phyloP scores from a whole-genome alignment of 2,797 vertebrate species.

The Phoebastria nigripes region DNA sequence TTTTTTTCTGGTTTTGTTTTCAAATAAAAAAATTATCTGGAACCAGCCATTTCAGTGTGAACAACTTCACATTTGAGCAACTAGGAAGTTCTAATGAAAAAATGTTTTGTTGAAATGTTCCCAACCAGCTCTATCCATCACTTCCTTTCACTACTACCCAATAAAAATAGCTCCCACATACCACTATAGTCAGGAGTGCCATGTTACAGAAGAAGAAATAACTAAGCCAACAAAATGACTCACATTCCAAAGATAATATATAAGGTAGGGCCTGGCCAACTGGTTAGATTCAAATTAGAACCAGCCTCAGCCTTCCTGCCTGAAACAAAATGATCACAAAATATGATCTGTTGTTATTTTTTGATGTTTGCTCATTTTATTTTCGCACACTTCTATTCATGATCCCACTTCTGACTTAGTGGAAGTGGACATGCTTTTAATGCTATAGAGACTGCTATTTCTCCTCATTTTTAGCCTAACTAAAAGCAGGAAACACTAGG shows the following conservation, averaged over 20 bases:
- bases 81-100: conserved; percentile 31
- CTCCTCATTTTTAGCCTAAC: not conserved
- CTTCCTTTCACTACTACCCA: conserved; percentile 65
- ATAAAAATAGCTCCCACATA: conserved; percentile 67
- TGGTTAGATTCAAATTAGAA: conserved; percentile 60
- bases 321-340: conserved; percentile 39
- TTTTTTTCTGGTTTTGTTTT: not conserved
- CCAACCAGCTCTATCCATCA: conserved; percentile 53
- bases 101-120: conserved; percentile 43
- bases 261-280: conserved; percentile 60
- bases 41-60: not conserved
- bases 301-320: conserved; percentile 42
- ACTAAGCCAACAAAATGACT: conserved; percentile 66
- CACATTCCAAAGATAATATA: conserved; percentile 68
- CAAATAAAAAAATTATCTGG: not conserved
- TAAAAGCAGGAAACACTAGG: not conserved
- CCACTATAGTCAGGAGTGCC: conserved; percentile 56
- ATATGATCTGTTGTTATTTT: conserved; percentile 54
- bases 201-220: conserved; percentile 62
- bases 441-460: not conserved
- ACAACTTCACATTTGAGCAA: not conserved
- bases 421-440: not conserved
- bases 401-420: not conserved
- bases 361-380: conserved; percentile 17
- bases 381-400: not conserved